These are phyloP conservation scores for Urosaurus nigricauda DNA, from an alignment of 2,797 vertebrate genomes.

Conservation along the genomic window DNA sequence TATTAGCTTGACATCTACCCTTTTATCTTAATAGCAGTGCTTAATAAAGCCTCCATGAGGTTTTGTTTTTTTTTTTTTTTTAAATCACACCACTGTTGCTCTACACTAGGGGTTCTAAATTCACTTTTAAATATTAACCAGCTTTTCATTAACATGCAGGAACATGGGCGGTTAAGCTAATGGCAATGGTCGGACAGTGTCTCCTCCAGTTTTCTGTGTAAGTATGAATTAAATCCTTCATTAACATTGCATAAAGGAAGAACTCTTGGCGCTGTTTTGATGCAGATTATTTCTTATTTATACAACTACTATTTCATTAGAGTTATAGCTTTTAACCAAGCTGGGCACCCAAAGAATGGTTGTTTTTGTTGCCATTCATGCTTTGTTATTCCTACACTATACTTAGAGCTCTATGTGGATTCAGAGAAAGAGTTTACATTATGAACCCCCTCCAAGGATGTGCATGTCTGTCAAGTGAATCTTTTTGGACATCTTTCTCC, in stretches of 20 bases:
- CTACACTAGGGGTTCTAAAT: constrained; percentile 65
- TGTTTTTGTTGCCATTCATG: background rate
- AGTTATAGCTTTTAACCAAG: constrained; percentile 26
- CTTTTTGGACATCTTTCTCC: background rate
- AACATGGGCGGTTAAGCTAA: constrained; percentile 56
- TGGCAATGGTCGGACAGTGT: constrained; percentile 64
- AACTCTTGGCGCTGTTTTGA: background rate
- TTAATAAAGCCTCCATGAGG: constrained; percentile 64
- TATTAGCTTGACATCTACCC: constrained; percentile 56
- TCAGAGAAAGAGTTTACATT: background rate
- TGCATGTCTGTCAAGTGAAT: background rate
- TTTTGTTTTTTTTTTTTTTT: constrained; percentile 44
- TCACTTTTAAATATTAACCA: constrained; percentile 77
- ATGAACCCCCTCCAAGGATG: background rate
- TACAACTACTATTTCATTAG: constrained; percentile 31
- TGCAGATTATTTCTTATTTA: constrained; percentile 37
- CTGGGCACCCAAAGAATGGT: background rate
- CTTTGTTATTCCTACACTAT: background rate
- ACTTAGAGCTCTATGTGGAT: rapidly evolving
- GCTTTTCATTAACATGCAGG: constrained; percentile 74
- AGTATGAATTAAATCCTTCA: constrained; percentile 75
- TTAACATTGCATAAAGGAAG: constrained; percentile 70
- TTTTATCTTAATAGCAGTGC: constrained; percentile 68
- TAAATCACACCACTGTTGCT: constrained; percentile 38
- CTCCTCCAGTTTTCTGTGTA: constrained; percentile 68